These are phyloP conservation scores for Lophius americanus DNA, from an alignment of 2,797 vertebrate species.

Conservation along the genomic window DNA sequence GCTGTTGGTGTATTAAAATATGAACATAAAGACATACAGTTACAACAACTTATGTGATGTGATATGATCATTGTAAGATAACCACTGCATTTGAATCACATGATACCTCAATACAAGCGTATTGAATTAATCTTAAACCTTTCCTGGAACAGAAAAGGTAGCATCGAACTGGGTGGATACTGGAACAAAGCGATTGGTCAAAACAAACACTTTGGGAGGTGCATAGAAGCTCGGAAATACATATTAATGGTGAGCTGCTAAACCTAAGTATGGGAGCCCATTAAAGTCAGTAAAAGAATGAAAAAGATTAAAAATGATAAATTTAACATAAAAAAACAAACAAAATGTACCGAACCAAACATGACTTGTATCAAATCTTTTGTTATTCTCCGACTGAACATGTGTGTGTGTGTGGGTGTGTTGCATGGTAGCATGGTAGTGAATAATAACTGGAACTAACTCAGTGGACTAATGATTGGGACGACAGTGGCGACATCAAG, in stretches of 20 bases:
- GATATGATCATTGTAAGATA: neutral
- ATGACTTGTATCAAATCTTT: neutral
- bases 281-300: too few relatives aligned
- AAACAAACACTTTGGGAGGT: slow-evolving; percentile 61
- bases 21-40: fast-evolving
- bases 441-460: slow-evolving; percentile 40
- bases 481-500: slow-evolving; percentile 48
- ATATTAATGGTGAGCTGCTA: neutral
- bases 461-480: too few relatives aligned
- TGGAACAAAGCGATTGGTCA: slow-evolving; percentile 58
- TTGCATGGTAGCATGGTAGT: slow-evolving; percentile 14
- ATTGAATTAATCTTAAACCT: neutral
- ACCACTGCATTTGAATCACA: too few relatives aligned
- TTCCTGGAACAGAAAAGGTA: slow-evolving; percentile 36
- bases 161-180: slow-evolving; percentile 19
- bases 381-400: too few relatives aligned
- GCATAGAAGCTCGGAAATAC: slow-evolving; percentile 41
- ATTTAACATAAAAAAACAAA: too few relatives aligned
- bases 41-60: fast-evolving
- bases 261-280: neutral
- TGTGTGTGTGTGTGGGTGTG: slow-evolving; percentile 10
- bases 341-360: neutral
- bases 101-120: neutral
- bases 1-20: fast-evolving
- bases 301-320: too few relatives aligned